These are phyloP conservation scores for Gonocerus acuteangulatus DNA, from an alignment of 2,888 invertebrate genomes.

Conservation along the genomic window DNA sequence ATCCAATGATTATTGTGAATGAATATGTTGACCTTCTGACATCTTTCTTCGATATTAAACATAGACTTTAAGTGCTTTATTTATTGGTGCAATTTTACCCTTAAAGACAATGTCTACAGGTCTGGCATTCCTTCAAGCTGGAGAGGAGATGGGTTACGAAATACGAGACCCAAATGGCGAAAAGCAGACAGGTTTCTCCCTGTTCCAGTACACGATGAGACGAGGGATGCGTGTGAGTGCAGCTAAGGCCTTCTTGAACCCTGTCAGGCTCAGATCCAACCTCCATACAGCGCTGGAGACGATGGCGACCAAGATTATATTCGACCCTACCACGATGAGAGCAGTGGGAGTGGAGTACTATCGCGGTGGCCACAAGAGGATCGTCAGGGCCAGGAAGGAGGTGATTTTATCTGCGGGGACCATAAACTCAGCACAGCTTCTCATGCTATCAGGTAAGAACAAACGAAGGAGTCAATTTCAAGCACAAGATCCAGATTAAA, in stretches of 20 bases:
- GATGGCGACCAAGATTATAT: constrained; percentile 68
- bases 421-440: constrained; percentile 80
- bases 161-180: constrained; percentile 77
- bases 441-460: constrained; percentile 65
- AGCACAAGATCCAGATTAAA: too few species aligned
- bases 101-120: constrained; percentile 43
- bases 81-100: too few species aligned
- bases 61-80: too few species aligned
- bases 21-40: too few species aligned
- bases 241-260: constrained; percentile 76
- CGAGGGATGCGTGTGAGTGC: constrained; percentile 74
- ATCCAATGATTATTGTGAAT: too few species aligned
- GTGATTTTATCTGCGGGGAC: constrained; percentile 84
- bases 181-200: constrained; percentile 76
- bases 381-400: constrained; percentile 64
- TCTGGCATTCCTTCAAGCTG: constrained; percentile 76
- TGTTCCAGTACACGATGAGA: constrained; percentile 84
- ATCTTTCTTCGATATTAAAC: too few species aligned
- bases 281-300: constrained; percentile 73
- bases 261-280: constrained; percentile 63
- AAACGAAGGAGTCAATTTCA: too few species aligned
- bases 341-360: constrained; percentile 76
- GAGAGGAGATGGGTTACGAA: constrained; percentile 87
- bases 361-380: constrained; percentile 52
- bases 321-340: constrained; percentile 61